Base-by-base conservation (phyloP, 1,140 invertebrate species). In the Diorhabda elongata region DNA sequence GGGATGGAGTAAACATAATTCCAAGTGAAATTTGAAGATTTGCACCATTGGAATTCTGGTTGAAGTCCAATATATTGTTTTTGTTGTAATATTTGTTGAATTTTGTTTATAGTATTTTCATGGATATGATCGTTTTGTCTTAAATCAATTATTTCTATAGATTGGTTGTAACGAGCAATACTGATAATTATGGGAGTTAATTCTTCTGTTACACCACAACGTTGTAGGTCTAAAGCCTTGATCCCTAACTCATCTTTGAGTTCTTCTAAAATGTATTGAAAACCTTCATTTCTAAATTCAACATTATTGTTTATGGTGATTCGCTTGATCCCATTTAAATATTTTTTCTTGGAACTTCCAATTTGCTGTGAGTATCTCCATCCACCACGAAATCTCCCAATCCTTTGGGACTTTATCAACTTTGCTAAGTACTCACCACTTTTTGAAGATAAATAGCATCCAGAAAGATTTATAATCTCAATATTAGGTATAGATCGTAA, bases 281-380 rank as follows among this genome's bases (percentile, higher is more conserved):
- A 82, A 1, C 89, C 89, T 11, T 83, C 76, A 76, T 92, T 89
- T 0, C 88, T 88, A 2, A 94, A 79, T 44, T 81, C 75, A 0
- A 86, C 83, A 79, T 94, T 94, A 47, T 85, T 85, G 75, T 92
- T 93, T 5, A 93, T 77, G 0, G 89, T 91, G 61, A 94, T 84
- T 52, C 92, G 83, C 42, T 90, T 84, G 2, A 94, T 80, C 0
- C 92, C 92, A 0, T 87, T 84, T 90, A 93, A 92, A 0, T 85
- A 79, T 58, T 91, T 89, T 43, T 91, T 77, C 71, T 92, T 85
- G 0, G 91, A 90, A 52, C 89, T 81, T 5, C 89, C 84, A 74
- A 92, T 92, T 2, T 91, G 83, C 44, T 93, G 77, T 42, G 90
- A 91, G 71, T 91, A 88, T 58, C 90, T 87, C 92, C 92, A 94